Base-by-base conservation (phyloP, 2,113 vertebrate genomes). In the Odocoileus hemionus region DNA sequence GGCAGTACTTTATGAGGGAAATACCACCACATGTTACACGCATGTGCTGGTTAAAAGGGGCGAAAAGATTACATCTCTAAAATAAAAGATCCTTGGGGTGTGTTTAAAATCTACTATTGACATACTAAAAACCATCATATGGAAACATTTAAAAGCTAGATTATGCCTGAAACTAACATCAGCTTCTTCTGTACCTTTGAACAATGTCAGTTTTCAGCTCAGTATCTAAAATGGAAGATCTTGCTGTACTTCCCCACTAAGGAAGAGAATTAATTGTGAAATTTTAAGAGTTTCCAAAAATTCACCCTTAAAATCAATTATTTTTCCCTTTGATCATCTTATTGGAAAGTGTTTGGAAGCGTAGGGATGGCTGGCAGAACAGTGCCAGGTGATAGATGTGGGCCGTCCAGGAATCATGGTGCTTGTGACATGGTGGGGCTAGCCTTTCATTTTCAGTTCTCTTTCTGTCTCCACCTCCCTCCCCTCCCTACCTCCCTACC, bases 1-100 rank as follows among this genome's bases (percentile, higher is more conserved):
- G 4, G 33, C 15, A 9, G 12, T 0, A 1, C 79, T 60, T 47
- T 43, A 6, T 1, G n/a, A 54, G 26, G 79, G 33, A 64, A 60
- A 47, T 5, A 28, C 11, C 30, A 50, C 80, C 86, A 94, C n/a
- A 1, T 47, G 90, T 23, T 88, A 57, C 74, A 88, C 1, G 19
- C 39, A 28, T 26, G 89, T 92, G 82, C 43, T 45, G 47, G 52
- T 5, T 61, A 39, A 54, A 95, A 67, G 23, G 26, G 28, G 47
- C 6, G 14, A 21, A 64, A 83, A 84, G 86, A 78, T 61, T 33
- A 28, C 50, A 57, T 94, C 89, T 97, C 91, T 64, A 89, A 67
- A 96, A 95, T 79, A 96, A 94, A 88, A 97, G 96, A 74, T 84
- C 43, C 67, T 84, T 14, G 9, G 43, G 60, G 80, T 64, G 12